Evolutionary conservation across 2,113 vertebrate species (phyloP), one percentile per base, ranked within the genome.

Genomic region (Ailuropoda melanoleuca): DNA sequence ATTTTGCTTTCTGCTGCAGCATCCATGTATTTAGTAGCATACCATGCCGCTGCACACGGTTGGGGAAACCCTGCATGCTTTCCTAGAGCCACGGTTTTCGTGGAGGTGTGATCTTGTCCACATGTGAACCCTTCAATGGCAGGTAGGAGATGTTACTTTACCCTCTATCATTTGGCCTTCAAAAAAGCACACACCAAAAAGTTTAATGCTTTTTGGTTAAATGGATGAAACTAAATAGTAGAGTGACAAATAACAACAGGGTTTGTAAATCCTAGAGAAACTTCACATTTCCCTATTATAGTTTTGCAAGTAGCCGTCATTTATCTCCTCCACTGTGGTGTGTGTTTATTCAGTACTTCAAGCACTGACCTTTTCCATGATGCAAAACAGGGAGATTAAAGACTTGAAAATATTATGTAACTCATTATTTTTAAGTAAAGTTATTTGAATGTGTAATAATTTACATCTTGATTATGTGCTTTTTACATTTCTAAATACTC

Each of bases 401-500:
- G 55, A 64, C 11, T 81, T 83, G 53, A n/a, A 90, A 84, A 43
- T 48, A 92, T 29, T 80, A 93, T 39, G 6, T 56, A 70, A 81
- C 18, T 23, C 75, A n/a, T 60, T 72, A 56, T 8, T 37, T 80
- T 92, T 24, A 62, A 66, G 46, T n/a, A 84, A 88, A 64, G 31
- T 56, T 68, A 78, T 91, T 58, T 93, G 56, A 46, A 4, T 53
- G 17, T 82, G 8, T 64, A 60, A 78, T 83, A 56, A 87, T 75
- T 60, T 96, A 77, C 29, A 90, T 23, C 70, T 70, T 74, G 39
- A 77, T 39, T 84, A 4, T 24, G 3, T 75, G 9, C 34, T 75
- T 64, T 37, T 74, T 56, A 55, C 11, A 90, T 93, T 96, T 93
- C 29, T 93, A 92, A 96, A 90, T 62, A 56, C 10, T 62, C 34